These are phyloP conservation scores for Pogona vitticeps DNA, from an alignment of 2,113 vertebrate genomes.

Conservation along the genomic window DNA sequence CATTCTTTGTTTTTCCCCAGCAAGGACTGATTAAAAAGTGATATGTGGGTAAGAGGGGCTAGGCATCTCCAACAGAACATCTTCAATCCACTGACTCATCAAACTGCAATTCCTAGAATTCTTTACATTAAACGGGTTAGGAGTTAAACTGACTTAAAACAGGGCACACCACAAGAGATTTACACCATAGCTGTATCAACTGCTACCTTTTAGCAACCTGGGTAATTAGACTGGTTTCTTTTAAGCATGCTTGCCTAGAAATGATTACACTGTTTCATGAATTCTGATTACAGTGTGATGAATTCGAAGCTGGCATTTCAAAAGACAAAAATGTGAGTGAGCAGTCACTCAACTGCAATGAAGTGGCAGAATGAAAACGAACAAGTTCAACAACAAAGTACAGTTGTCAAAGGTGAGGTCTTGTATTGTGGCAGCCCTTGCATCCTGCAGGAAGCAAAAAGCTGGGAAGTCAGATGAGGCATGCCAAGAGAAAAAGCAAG, in stretches of 20 bases:
- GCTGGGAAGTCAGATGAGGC: too few relatives aligned
- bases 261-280: not conserved
- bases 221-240: constrained; percentile 39
- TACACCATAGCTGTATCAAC: not conserved
- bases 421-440: too few relatives aligned
- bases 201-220: not conserved
- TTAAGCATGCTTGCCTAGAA: constrained; percentile 22
- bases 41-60: not conserved
- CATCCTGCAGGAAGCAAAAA: too few relatives aligned
- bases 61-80: not conserved
- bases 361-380: not conserved
- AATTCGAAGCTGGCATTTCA: constrained; percentile 27
- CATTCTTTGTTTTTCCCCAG: not conserved
- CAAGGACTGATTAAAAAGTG: not conserved
- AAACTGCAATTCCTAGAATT: not conserved
- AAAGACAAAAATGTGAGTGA: constrained; percentile 22
- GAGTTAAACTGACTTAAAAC: not conserved
- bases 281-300: not conserved
- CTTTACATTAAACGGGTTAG: not conserved
- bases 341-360: too few relatives aligned
- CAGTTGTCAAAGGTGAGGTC: too few relatives aligned
- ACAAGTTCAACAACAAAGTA: not conserved
- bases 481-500: too few relatives aligned
- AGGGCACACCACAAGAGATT: not conserved
- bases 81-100: not conserved